Evolutionary conservation across 2,113 vertebrate genomes (phyloP), one percentile per base, ranked within the genome.

Genomic region (Australoheros scitulus): DNA sequence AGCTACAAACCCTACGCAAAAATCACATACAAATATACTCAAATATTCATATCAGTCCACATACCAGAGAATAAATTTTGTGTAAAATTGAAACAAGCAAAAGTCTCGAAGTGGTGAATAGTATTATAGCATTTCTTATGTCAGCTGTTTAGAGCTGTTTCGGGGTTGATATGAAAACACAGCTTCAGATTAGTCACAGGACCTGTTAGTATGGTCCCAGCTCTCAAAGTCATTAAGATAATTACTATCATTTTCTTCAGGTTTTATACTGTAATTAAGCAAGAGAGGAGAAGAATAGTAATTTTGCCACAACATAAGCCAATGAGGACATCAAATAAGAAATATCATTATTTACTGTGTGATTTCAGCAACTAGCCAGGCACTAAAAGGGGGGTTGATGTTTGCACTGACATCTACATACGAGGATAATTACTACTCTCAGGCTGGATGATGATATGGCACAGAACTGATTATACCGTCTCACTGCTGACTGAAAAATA

Each of bases 351-450:
- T 92, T 92, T 87, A 79, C 50, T 58, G 83, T 60, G 50, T 64
- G 76, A 84, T 59, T 82, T 79, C 61, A 90, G 77, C 18, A 82
- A 82, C 64, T 76, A 79, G 65, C 14, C 64, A 72, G 72, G 55
- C 78, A 50, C 76, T 84, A 87, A 91, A 81, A 63, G 61, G 88
- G 56, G 81, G 87, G 82, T 86, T 82, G 77, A 64, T 90, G 81
- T 87, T 87, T 80, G 63, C 13, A 18, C 85, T 86, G 61, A 80
- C 72, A 87, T 86, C 59, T 34, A 83, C 64, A 36, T 52, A 56
- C 17, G 57, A 72, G 83, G 83, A 63, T 92, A 90, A 94, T 90
- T 55, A 82, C 61, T 78, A 75, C 50, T 86, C 57, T 78, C 59
- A 61, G 64, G 55, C n/a, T 80, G 78, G 55, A 77, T 82, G 80